Conservation (phyloP, 2,113 vertebrate species). For the Anguilla rostrata region DNA sequence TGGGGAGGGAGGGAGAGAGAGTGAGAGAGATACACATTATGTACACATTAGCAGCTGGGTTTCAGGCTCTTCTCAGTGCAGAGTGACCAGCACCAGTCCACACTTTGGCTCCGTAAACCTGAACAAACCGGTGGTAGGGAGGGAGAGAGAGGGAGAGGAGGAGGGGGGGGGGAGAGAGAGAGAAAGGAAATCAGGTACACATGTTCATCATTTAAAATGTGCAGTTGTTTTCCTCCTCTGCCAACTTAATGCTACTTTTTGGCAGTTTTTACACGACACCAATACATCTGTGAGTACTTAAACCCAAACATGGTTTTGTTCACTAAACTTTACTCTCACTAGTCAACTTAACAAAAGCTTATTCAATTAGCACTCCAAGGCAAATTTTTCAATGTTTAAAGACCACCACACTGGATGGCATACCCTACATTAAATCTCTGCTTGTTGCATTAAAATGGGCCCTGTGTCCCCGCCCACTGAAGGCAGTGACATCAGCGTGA, state of each 20-base stretch:
- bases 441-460: background rate
- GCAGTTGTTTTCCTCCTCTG: no score
- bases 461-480: background rate
- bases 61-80: constrained; percentile 14
- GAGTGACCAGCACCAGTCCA: constrained; percentile 42
- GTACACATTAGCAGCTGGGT: background rate
- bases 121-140: background rate
- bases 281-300: no score
- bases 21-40: background rate
- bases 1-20: constrained; percentile 31
- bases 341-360: no score
- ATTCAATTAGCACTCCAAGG: no score
- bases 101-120: constrained; percentile 42
- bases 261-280: no score
- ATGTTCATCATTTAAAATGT: background rate
- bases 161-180: background rate
- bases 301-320: no score
- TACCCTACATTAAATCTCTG: no score
- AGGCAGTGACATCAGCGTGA: background rate
- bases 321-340: no score
- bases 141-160: background rate
- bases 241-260: no score
- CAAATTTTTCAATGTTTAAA: no score
- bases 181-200: background rate
- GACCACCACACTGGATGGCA: no score